Evolutionary conservation across 2,113 vertebrate genomes (phyloP).

Genomic region (Embiotoca jacksoni): DNA sequence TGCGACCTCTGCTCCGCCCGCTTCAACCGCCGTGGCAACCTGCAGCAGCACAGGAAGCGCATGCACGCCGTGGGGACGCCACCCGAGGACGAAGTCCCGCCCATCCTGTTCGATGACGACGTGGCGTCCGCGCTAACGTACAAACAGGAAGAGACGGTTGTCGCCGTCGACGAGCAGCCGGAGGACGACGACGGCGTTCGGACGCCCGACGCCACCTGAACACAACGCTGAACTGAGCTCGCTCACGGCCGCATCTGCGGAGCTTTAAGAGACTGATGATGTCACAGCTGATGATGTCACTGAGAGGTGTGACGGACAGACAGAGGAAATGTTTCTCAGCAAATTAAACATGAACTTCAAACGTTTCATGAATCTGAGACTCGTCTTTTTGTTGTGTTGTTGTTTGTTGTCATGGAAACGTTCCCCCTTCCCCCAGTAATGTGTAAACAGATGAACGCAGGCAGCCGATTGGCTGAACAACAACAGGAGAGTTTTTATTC

Average conservation of each 20-base stretch:
- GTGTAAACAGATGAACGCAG: no score
- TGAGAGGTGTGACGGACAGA: no score
- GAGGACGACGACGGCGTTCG: neutral
- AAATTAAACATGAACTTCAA: no score
- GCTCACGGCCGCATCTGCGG: neutral
- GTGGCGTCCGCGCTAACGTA: neutral
- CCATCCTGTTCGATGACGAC: conserved; percentile 62
- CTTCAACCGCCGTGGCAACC: conserved; percentile 74
- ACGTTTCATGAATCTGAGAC: no score
- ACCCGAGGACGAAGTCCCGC: neutral
- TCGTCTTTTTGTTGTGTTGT: no score
- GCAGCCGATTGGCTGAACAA: no score
- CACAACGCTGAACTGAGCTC: neutral
- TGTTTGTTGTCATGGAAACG: no score
- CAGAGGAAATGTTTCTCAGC: no score
- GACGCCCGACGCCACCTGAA: conserved; percentile 21
- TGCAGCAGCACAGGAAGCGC: conserved; percentile 73
- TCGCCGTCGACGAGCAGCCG: neutral
- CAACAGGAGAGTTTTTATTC: no score
- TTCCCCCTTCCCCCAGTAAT: no score
- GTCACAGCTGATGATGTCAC: neutral
- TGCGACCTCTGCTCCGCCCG: conserved; percentile 66
- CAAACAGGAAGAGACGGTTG: conserved; percentile 66
- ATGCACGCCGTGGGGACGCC: conserved; percentile 54
- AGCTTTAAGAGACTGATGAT: neutral